Evolutionary conservation across 2,113 vertebrate genomes (phyloP).

Genomic region (Felis chaus): DNA sequence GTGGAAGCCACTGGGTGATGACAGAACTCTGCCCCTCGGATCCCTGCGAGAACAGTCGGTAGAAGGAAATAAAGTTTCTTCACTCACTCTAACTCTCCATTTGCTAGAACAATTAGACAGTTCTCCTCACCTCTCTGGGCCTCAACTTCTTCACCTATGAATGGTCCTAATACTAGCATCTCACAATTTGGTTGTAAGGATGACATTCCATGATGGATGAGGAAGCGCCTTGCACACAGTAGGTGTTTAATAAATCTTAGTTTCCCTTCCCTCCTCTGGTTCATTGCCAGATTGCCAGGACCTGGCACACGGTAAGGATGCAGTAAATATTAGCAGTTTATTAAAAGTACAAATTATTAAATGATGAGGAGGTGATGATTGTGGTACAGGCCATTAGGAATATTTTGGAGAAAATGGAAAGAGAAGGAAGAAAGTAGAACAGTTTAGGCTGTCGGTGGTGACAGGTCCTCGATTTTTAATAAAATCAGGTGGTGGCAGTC

Average conservation of each 20-base stretch:
- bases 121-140: neutral
- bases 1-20: neutral
- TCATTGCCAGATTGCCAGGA: neutral
- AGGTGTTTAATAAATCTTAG: neutral
- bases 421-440: slow-evolving; percentile 51
- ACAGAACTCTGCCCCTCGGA: neutral
- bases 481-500: slow-evolving; percentile 68
- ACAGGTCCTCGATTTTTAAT: slow-evolving; percentile 80
- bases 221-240: neutral
- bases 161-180: neutral
- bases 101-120: neutral
- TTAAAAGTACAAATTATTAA: slow-evolving; percentile 13
- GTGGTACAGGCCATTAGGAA: neutral
- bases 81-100: neutral
- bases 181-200: neutral
- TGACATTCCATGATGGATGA: neutral
- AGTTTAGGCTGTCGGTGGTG: slow-evolving; percentile 78
- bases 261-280: neutral
- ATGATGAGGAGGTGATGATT: neutral
- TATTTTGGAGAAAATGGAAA: neutral
- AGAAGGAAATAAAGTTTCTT: neutral
- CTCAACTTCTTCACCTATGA: neutral
- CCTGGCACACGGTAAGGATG: neutral
- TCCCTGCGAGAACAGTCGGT: neutral
- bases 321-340: neutral